phyloP scores from a whole-genome alignment of 2,888 invertebrate genomes.

The Carpatolechia fugitivella region DNA sequence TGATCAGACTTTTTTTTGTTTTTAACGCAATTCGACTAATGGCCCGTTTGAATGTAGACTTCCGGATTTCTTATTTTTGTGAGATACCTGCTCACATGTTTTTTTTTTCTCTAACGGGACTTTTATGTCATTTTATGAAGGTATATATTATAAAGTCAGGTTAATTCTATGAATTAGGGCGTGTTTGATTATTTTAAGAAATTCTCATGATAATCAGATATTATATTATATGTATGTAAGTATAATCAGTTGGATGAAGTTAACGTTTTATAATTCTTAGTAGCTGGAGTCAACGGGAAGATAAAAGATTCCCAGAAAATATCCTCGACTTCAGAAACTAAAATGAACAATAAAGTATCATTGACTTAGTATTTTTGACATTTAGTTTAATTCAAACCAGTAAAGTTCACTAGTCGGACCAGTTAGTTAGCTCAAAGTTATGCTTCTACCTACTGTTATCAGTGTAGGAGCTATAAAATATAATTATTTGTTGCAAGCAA shows the following conservation, averaged over 20 bases:
- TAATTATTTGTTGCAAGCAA: conserved; percentile 72
- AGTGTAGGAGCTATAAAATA: conserved; percentile 64
- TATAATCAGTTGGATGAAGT: too few species aligned
- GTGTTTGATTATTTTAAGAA: too few species aligned
- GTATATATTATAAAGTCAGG: neutral
- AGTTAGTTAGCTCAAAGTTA: conserved; percentile 64
- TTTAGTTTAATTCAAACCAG: neutral
- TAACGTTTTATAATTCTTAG: too few species aligned
- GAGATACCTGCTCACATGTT: conserved; percentile 14
- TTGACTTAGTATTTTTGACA: neutral
- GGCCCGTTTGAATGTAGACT: conserved; percentile 55
- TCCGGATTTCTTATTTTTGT: conserved; percentile 40
- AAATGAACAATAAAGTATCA: too few species aligned
- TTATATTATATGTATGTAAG: too few species aligned
- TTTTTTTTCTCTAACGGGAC: conserved; percentile 16
- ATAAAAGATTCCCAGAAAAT: too few species aligned
- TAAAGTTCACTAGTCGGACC: conserved; percentile 42
- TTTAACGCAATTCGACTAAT: conserved; percentile 63
- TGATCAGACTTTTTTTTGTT: conserved; percentile 21
- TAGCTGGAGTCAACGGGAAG: too few species aligned
- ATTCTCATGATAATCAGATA: too few species aligned
- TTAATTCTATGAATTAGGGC: neutral
- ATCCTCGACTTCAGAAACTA: too few species aligned
- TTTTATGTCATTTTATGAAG: neutral
- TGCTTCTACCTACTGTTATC: conserved; percentile 56